Evolutionary conservation across 2,113 vertebrate genomes (phyloP).

Genomic region (Crotalus tigris): DNA sequence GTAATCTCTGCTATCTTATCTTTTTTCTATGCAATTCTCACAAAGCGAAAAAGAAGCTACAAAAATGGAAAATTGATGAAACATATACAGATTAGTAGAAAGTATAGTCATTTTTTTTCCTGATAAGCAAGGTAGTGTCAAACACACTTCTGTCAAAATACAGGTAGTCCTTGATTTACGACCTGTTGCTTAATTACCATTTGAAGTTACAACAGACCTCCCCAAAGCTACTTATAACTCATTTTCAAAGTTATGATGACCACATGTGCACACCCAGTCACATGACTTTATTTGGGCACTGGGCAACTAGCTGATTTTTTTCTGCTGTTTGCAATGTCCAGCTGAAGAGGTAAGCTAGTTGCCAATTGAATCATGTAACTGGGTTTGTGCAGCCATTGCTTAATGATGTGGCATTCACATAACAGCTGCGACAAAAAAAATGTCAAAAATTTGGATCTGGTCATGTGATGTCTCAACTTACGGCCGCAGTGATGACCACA

Average conservation of each 20-base stretch:
- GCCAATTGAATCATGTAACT: background rate
- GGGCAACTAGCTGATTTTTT: background rate
- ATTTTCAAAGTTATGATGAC: background rate
- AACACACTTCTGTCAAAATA: background rate
- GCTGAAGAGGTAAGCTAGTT: background rate
- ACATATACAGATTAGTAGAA: background rate
- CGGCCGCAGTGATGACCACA: background rate
- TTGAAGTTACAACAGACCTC: background rate
- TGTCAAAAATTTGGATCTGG: background rate
- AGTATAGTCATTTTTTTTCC: background rate
- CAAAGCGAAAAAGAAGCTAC: background rate
- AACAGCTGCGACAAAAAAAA: background rate
- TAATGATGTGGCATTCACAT: background rate
- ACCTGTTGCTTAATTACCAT: background rate
- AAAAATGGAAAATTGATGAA: background rate
- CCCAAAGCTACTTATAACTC: background rate
- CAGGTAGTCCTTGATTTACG: background rate
- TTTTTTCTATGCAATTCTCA: background rate
- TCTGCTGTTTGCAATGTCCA: background rate
- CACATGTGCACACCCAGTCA: background rate
- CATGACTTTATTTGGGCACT: background rate
- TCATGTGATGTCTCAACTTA: background rate
- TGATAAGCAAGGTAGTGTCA: background rate
- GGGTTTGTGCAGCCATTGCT: background rate
- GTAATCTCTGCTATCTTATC: background rate